Percentiles rank a stretch among this genome's conserved stretches.
Evolutionary conservation across 2,888 invertebrate genomes (phyloP).

Genomic region (Drosophila rellima): DNA sequence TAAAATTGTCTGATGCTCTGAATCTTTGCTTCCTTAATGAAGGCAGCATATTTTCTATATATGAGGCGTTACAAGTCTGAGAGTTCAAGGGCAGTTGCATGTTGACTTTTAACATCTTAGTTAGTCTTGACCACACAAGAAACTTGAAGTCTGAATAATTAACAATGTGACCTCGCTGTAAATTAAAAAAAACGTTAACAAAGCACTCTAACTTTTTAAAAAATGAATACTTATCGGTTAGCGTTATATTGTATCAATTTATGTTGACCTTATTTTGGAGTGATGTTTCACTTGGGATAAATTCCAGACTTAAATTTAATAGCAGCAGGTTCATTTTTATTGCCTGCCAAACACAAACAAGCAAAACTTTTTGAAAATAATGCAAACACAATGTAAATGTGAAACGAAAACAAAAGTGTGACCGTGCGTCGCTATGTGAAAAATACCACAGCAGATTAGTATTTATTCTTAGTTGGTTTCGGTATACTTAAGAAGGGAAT

Average conservation of each 20-base stretch:
- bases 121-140: neutral
- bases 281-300: neutral
- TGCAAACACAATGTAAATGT: neutral
- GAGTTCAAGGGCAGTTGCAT: too few species aligned
- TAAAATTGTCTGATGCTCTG: too few species aligned
- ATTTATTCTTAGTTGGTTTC: neutral
- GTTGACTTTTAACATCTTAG: too few species aligned
- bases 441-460: neutral
- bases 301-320: neutral
- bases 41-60: too few species aligned
- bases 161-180: neutral
- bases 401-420: neutral
- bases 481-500: neutral
- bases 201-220: neutral
- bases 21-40: too few species aligned
- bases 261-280: neutral
- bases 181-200: neutral
- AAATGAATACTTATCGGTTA: neutral
- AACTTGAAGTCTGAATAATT: too few species aligned
- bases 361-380: too few species aligned
- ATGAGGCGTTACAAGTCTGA: too few species aligned
- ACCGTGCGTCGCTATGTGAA: neutral
- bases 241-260: neutral
- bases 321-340: too few species aligned
- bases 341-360: too few species aligned